Evolutionary conservation across 2,113 vertebrate species (phyloP).

Genomic region (Tragelaphus scriptus): DNA sequence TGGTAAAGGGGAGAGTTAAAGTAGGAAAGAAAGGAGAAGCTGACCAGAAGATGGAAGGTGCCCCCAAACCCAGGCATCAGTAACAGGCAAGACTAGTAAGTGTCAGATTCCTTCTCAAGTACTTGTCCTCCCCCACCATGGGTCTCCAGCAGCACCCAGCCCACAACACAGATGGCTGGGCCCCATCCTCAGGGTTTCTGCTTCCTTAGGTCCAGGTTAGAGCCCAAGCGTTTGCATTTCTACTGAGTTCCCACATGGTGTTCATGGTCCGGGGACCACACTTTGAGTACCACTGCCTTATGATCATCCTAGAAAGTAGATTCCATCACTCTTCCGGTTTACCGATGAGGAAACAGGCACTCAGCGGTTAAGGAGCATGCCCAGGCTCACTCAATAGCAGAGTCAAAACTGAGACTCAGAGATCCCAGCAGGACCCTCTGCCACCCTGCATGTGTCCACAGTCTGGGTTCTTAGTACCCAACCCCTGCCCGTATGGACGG

Average conservation of each 20-base stretch:
- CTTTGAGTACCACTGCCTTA: background rate
- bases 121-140: background rate
- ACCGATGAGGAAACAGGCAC: background rate
- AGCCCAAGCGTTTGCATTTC: background rate
- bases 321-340: background rate
- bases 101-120: background rate
- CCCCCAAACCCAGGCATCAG: background rate
- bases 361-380: accelerated
- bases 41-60: background rate
- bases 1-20: background rate
- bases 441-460: background rate
- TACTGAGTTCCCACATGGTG: background rate
- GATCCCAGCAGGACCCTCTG: background rate
- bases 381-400: background rate
- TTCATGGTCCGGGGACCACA: accelerated
- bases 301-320: background rate
- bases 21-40: background rate
- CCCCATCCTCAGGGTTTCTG: background rate
- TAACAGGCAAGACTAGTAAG: accelerated
- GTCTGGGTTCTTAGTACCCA: background rate
- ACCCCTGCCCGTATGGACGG: accelerated
- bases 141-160: background rate
- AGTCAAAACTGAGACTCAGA: background rate
- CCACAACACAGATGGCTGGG: background rate
- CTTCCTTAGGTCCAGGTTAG: background rate